Evolutionary conservation across 2,113 vertebrate genomes (phyloP), one percentile per base, ranked within the genome.

Genomic region (Nanorana parkeri): DNA sequence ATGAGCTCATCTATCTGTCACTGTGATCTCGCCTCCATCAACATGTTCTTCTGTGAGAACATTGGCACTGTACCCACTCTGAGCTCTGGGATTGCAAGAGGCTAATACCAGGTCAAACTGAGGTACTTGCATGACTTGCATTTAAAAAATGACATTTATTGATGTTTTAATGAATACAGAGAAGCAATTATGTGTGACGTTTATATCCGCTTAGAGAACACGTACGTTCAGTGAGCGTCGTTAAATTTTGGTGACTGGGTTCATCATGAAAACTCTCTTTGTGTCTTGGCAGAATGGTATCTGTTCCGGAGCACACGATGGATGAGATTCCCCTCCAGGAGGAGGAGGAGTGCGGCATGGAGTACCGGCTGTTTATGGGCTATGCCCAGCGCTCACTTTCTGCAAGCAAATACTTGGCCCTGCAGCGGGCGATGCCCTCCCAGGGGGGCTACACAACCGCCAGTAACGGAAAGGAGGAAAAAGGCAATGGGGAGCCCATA

Each of bases 291-390:
- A 1, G 7, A 84, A 92, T 91, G 90, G 78, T 73, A 61, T 86
- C 41, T 0, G 7, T 71, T 68, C 76, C 71, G 11, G 3, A 21
- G 1, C 36, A 28, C 28, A 83, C 78, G 10, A 86, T 90, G 86
- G 89, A 90, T 68, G 91, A 91, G 47, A 72, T 89, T 47, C 65
- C 68, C 0, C 75, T 92, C 81, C 86, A 90, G 0, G 89, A 91
- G 0, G 86, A 90, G 0, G 87, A 89, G 20, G 68, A 89, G 20
- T 66, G 58, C 69, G 87, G 86, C 66, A 1, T 90, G 0, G 92
- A 93, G 64, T 91, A 87, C 85, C 85, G 73, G 79, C 85, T 93
- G 66, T 74, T 93, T 6, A 85, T 87, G 66, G 91, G 83, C 56
- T 93, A 92, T 0, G 75, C 79, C 55, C 84, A 84, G 58, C 86